A percentile compares a stretch with the other conserved stretches of the same genome.
These are phyloP conservation scores for Hycleus phaleratus DNA, from an alignment of 1,140 invertebrate species.

Conservation along the genomic window DNA sequence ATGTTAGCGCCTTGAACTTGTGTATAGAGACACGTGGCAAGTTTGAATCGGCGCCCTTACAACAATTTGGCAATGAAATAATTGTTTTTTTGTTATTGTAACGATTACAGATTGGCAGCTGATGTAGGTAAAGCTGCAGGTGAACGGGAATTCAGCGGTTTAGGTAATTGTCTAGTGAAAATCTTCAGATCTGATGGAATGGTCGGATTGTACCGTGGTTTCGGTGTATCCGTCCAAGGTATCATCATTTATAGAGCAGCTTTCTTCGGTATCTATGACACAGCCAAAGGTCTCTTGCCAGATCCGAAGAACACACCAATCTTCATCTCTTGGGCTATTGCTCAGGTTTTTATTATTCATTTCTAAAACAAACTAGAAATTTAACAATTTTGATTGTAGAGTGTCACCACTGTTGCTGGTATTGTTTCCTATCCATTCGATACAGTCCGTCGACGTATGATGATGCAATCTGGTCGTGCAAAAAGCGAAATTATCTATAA, in stretches of 20 bases:
- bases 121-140: conserved; percentile 70
- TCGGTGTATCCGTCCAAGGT: conserved; percentile 82
- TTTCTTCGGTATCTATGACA: conserved; percentile 91
- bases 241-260: conserved; percentile 81
- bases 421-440: conserved; percentile 83
- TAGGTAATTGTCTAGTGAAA: conserved; percentile 75
- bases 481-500: conserved; percentile 63
- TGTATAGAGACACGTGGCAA: no score
- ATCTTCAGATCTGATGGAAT: conserved; percentile 78
- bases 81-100: background rate
- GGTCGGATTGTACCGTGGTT: conserved; percentile 79
- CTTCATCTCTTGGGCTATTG: conserved; percentile 71
- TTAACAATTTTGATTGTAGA: conserved; percentile 25
- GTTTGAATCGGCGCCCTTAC: background rate
- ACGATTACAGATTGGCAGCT: conserved; percentile 58
- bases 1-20: background rate
- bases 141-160: conserved; percentile 73
- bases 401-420: conserved; percentile 38
- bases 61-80: background rate
- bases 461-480: conserved; percentile 73
- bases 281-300: conserved; percentile 78
- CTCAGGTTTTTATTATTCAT: conserved; percentile 50
- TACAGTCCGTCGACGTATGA: conserved; percentile 83
- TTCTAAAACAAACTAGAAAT: background rate
- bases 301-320: conserved; percentile 75